These are phyloP conservation scores for Colinus virginianus DNA, from an alignment of 2,113 vertebrate genomes.

Conservation along the genomic window DNA sequence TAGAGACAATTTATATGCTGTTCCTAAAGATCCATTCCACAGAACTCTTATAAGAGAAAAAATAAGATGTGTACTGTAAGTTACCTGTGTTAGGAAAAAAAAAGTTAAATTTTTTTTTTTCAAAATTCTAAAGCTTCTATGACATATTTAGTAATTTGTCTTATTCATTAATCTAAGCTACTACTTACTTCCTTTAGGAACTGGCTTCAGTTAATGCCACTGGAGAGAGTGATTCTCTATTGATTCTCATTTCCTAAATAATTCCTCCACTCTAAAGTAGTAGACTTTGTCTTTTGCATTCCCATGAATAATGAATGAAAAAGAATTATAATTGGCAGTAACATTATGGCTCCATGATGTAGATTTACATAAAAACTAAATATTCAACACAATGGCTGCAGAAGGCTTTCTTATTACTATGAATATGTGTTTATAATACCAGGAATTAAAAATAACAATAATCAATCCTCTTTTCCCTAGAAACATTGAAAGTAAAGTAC, in stretches of 20 bases:
- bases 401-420: neutral
- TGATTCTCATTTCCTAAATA: neutral
- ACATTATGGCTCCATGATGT: neutral
- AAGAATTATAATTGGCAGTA: neutral
- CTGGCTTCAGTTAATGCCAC: neutral
- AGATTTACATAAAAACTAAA: neutral
- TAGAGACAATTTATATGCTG: neutral
- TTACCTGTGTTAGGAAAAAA: neutral
- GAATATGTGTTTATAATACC: neutral
- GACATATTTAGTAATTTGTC: neutral
- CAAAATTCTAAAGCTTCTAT: neutral
- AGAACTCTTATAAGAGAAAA: neutral
- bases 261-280: neutral
- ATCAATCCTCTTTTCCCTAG: neutral
- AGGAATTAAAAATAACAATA: neutral
- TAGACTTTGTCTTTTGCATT: neutral
- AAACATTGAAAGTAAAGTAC: neutral
- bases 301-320: neutral
- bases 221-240: neutral
- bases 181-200: neutral
- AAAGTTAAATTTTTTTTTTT: neutral
- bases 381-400: neutral
- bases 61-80: neutral
- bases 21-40: neutral
- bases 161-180: neutral